Conservation (phyloP, 2,888 invertebrate species). For the Agelastica alni region DNA sequence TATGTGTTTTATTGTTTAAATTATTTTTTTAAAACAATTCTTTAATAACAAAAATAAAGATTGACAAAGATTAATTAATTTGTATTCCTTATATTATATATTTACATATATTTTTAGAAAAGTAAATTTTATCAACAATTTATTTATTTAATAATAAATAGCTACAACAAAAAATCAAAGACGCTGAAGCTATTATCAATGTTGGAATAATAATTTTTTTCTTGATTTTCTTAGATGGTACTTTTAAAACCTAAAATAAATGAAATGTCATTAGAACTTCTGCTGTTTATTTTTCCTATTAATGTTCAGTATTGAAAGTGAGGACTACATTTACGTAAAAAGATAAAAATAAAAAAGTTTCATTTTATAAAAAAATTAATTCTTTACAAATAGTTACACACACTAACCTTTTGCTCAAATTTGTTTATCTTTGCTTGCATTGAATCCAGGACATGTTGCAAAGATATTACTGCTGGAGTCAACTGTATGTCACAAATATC, state of each 20-base stretch:
- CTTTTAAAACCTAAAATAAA: slow-evolving; percentile 8
- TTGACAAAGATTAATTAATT: too few relatives aligned
- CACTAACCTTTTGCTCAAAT: slow-evolving; percentile 30
- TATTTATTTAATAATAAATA: slow-evolving; percentile 4
- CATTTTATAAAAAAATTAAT: not conserved
- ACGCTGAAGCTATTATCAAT: not conserved
- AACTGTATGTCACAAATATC: slow-evolving; percentile 35
- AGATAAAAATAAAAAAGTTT: not conserved
- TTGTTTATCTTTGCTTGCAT: slow-evolving; percentile 28
- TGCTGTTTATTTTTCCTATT: too few relatives aligned
- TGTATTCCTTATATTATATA: too few relatives aligned
- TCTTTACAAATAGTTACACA: too few relatives aligned
- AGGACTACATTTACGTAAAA: not conserved
- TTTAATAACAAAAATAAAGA: too few relatives aligned
- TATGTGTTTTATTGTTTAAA: too few relatives aligned
- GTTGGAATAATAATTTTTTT: slow-evolving; percentile 12
- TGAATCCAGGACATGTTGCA: slow-evolving; percentile 27
- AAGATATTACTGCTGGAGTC: slow-evolving; percentile 26
- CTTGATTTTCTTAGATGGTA: slow-evolving; percentile 1
- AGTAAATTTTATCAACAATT: too few relatives aligned
- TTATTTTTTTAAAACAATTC: too few relatives aligned
- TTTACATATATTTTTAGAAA: too few relatives aligned
- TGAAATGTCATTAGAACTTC: too few relatives aligned
- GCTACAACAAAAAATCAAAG: not conserved
- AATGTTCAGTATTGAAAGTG: not conserved